Evolutionary conservation across 2,888 invertebrate species (phyloP).

Genomic region (Callosobruchus maculatus): DNA sequence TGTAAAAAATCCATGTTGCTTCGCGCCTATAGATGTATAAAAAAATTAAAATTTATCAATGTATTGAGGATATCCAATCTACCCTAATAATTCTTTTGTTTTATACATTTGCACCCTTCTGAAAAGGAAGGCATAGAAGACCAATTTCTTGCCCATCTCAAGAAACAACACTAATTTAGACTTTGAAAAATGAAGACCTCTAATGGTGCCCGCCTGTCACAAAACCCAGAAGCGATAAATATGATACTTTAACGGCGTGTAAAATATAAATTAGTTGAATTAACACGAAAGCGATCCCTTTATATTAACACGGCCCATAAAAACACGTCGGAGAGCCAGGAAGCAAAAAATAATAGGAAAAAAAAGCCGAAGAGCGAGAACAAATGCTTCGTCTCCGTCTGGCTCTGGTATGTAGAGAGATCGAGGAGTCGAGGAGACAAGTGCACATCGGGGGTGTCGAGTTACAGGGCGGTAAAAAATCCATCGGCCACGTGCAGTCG

Average conservation of each 20-base stretch:
- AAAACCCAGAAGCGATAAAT: background rate
- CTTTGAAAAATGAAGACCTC: background rate
- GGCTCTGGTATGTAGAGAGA: background rate
- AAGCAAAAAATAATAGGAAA: background rate
- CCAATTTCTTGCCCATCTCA: background rate
- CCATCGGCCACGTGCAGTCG: slow-evolving; percentile 35
- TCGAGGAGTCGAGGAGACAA: slow-evolving; percentile 26
- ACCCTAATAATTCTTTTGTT: too few species aligned
- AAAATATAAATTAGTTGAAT: background rate
- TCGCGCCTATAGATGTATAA: too few species aligned
- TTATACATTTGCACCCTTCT: too few species aligned
- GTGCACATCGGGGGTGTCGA: slow-evolving; percentile 24
- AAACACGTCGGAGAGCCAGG: background rate
- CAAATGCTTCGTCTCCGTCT: background rate
- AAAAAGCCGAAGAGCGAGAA: background rate
- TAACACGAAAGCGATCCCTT: background rate
- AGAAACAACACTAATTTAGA: background rate
- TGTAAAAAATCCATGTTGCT: too few species aligned
- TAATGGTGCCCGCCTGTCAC: background rate
- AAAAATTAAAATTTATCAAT: too few species aligned
- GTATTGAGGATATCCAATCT: too few species aligned
- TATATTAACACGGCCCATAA: background rate
- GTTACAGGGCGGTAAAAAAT: slow-evolving; percentile 29
- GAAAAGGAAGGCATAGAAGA: too few species aligned
- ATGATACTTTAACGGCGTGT: background rate